Percentiles rank a stretch among this genome's conserved stretches.
phyloP scores from a whole-genome alignment of 2,888 invertebrate genomes.

The Entomobrya proxima region DNA sequence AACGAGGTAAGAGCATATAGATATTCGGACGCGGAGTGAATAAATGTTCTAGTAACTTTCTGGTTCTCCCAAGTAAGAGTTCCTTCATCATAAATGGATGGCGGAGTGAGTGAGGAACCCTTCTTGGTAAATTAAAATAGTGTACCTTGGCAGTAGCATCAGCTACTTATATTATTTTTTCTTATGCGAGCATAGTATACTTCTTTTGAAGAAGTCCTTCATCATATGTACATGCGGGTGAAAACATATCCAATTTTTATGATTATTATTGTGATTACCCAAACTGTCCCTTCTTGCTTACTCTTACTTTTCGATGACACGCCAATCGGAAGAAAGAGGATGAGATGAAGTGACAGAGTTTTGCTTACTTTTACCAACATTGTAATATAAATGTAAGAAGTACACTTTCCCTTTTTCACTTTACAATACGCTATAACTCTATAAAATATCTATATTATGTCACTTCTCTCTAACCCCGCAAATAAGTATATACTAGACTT shows the following conservation, averaged over 20 bases:
- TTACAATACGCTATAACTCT: not conserved
- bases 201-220: too few relatives aligned
- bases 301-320: not conserved
- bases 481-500: slow-evolving; percentile 1
- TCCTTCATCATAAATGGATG: slow-evolving; percentile 14
- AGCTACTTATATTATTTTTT: not conserved
- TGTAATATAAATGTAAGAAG: too few relatives aligned
- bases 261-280: not conserved
- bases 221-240: not conserved
- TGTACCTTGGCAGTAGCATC: slow-evolving; percentile 2
- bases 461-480: not conserved
- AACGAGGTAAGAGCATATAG: too few relatives aligned
- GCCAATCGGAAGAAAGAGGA: not conserved
- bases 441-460: not conserved
- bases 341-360: not conserved
- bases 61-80: not conserved
- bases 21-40: too few relatives aligned
- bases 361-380: not conserved
- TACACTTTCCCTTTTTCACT: too few relatives aligned
- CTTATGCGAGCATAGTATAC: too few relatives aligned
- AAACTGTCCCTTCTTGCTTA: not conserved
- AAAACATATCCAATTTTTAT: not conserved
- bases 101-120: not conserved
- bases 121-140: slow-evolving; percentile 24
- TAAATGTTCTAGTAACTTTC: not conserved